Base-by-base conservation (phyloP, 1,140 invertebrate genomes). In the Drosophila nigromelanica region DNA sequence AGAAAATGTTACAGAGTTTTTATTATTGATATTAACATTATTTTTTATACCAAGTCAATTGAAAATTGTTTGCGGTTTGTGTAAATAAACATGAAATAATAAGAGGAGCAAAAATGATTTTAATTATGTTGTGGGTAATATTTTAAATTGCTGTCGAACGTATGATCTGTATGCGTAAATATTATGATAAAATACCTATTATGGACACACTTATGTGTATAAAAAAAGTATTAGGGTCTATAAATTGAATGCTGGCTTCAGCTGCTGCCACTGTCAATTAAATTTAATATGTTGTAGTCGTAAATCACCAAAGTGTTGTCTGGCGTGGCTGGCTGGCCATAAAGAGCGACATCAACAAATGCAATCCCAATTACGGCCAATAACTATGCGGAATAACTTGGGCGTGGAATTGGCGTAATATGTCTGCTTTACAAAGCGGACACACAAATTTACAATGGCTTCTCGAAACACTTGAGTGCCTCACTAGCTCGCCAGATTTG, bases 281-380 rank as follows among this genome's bases (percentile, higher is more conserved):
- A 87, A 78, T 69, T 63, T 69, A 73, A 87, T 76, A 86, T 87
- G 82, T 72, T 78, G 74, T 63, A 62, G 74, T 87, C 82, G 56
- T 86, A 75, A 87, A 86, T 55, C 33, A 70, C 61, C 66, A 69
- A 61, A 71, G 5, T 35, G 43, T 37, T 55, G 21, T 24, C 21
- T 24, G 21, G 21, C 21, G 37, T 47, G 52, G 52, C 50, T 42
- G 73, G 42, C 48, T 21, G 33, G 30, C 77, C 78, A 78, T 75
- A 85, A 85, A 68, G 33, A 67, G 68, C 43, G 51, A 37, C 55
- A 64, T 11, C 43, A 21, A 56, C 68, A 81, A 78, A 33, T 71
- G 68, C 78, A 78, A 67, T 48, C 48, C 73, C 68, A 80, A 85
- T 83, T 83, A 85, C 35, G 68, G 40, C 12, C 30, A 51, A 42